phyloP scores from a whole-genome alignment of 2,113 vertebrate species.

The Leucosticte australis region DNA sequence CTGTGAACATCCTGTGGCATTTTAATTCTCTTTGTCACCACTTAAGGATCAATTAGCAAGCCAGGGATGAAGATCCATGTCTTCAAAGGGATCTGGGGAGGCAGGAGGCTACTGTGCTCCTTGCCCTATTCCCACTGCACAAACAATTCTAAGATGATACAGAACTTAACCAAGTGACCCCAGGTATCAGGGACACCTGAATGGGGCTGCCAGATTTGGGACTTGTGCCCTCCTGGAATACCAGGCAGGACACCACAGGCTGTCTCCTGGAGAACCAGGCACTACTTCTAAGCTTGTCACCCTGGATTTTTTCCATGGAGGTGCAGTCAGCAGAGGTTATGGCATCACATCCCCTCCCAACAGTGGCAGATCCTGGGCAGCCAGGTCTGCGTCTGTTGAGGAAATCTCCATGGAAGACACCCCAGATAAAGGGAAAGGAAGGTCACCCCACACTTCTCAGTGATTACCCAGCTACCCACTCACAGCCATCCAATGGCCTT shows the following conservation, averaged over 20 bases:
- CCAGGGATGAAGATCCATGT: not conserved
- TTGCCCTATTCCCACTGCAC: not conserved
- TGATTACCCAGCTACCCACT: not conserved
- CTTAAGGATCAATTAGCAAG: not conserved
- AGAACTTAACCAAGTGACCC: not conserved
- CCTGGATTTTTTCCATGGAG: not conserved
- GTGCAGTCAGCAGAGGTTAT: not conserved
- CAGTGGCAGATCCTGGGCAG: not conserved
- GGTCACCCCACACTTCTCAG: not conserved
- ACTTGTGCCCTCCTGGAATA: not conserved
- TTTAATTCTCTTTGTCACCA: not conserved
- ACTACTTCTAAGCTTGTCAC: not conserved
- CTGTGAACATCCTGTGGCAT: not conserved
- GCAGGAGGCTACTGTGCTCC: not conserved
- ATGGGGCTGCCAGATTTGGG: not conserved
- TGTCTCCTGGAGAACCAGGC: not conserved
- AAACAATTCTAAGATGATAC: not conserved
- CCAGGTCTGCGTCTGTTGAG: not conserved
- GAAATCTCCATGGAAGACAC: not conserved
- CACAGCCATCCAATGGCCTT: not conserved
- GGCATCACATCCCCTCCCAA: not conserved
- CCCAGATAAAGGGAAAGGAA: not conserved
- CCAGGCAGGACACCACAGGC: not conserved
- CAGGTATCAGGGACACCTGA: not conserved
- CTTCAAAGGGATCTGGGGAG: not conserved